Percentiles rank a stretch among this genome's conserved stretches.
Conservation (phyloP, 2,888 invertebrate species). For the Elegia similella region DNA sequence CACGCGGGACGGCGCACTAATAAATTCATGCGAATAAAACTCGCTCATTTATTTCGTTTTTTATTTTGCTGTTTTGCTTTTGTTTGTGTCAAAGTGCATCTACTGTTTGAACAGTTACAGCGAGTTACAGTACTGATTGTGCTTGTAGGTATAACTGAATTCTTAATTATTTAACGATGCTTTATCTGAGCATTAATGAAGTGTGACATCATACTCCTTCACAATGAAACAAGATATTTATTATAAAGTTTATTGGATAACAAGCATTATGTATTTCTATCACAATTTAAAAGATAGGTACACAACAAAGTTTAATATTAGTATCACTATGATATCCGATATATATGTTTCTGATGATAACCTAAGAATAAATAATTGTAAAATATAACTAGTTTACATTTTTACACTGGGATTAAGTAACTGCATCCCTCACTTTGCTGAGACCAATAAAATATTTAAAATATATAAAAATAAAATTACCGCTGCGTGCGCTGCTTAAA, state of each 20-base stretch:
- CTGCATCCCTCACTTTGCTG: neutral
- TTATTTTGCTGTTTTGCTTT: slow-evolving; percentile 4
- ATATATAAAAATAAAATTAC: neutral
- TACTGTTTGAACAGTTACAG: neutral
- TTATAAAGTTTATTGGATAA: slow-evolving; percentile 57
- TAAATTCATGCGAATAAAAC: slow-evolving; percentile 25
- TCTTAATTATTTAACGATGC: too few species aligned
- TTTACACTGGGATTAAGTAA: neutral
- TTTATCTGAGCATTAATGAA: too few species aligned
- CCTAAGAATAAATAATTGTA: slow-evolving; percentile 42
- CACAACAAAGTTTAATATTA: slow-evolving; percentile 56
- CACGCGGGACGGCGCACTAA: slow-evolving; percentile 24
- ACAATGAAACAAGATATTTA: slow-evolving; percentile 25
- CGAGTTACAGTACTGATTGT: too few species aligned
- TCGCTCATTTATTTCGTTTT: slow-evolving; percentile 27
- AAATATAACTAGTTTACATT: neutral
- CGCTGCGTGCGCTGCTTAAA: neutral
- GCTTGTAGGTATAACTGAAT: too few species aligned
- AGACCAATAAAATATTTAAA: neutral
- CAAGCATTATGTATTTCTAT: slow-evolving; percentile 44
- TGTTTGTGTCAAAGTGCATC: slow-evolving; percentile 7
- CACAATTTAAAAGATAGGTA: slow-evolving; percentile 45
- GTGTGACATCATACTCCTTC: neutral
- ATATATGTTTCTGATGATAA: slow-evolving; percentile 49
- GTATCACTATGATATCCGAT: slow-evolving; percentile 75